Evolutionary conservation across 2,888 invertebrate species (phyloP).

Genomic region (Sesia apiformis): DNA sequence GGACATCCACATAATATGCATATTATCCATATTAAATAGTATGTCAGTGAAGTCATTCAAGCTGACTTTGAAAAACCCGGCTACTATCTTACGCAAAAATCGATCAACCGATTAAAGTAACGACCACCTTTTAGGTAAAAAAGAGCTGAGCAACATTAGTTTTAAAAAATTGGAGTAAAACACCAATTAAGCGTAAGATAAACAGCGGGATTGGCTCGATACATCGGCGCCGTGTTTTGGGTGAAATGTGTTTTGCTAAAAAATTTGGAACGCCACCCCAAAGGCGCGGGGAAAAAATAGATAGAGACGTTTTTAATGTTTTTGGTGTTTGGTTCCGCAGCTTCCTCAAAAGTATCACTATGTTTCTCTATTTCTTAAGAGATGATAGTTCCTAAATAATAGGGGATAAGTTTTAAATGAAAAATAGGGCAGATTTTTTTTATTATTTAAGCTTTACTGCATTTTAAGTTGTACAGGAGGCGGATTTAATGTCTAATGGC

Average conservation of each 20-base stretch:
- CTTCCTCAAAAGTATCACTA: too few species aligned
- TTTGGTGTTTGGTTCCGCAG: not conserved
- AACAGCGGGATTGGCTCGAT: constrained; percentile 18
- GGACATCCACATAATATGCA: too few species aligned
- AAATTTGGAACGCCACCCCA: constrained; percentile 21
- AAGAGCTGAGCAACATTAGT: not conserved
- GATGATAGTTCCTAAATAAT: too few species aligned
- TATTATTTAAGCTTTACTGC: too few species aligned
- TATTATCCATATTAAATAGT: too few species aligned
- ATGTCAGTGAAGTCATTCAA: too few species aligned
- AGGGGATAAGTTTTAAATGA: too few species aligned
- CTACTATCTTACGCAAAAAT: constrained; percentile 45
- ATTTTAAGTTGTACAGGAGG: too few species aligned
- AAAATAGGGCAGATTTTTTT: too few species aligned
- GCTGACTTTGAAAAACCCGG: constrained; percentile 2
- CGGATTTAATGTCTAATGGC: too few species aligned
- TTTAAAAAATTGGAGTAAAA: constrained; percentile 28
- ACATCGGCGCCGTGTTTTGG: constrained; percentile 10
- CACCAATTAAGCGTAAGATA: constrained; percentile 47
- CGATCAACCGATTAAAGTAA: not conserved
- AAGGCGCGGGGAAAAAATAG: not conserved
- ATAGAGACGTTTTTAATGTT: not conserved
- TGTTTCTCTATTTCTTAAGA: too few species aligned
- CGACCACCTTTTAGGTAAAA: not conserved
- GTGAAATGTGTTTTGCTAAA: constrained; percentile 18